phyloP scores from a whole-genome alignment of 64 coral and sea anemone genomes.

The Catalaphyllia jardinei region DNA sequence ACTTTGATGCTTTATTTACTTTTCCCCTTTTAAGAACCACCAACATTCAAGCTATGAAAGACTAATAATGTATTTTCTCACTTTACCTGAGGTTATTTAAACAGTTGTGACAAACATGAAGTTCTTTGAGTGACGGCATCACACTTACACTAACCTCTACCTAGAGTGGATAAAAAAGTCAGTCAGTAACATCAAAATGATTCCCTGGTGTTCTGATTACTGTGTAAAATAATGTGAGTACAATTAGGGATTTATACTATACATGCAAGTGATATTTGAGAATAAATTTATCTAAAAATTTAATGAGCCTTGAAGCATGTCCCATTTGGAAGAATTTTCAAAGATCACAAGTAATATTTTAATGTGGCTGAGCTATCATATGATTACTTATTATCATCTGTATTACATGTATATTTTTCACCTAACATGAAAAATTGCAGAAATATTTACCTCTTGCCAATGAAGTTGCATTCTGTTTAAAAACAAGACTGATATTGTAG shows the following conservation, averaged over 20 bases:
- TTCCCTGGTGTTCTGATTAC: background rate
- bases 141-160: constrained; percentile 65
- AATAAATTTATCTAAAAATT: too few relatives aligned
- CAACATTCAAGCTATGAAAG: background rate
- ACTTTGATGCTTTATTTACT: too few relatives aligned
- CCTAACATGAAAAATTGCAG: background rate
- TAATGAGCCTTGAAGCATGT: too few relatives aligned
- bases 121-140: constrained; percentile 75
- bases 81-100: constrained; percentile 66
- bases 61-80: background rate
- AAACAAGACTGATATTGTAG: constrained; percentile 63
- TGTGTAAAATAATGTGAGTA: background rate
- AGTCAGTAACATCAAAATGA: background rate
- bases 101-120: constrained; percentile 79
- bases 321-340: background rate
- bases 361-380: too few relatives aligned
- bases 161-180: constrained; percentile 17
- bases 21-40: too few relatives aligned
- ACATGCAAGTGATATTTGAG: too few relatives aligned
- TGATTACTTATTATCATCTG: background rate
- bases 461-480: constrained; percentile 74
- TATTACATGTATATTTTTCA: too few relatives aligned
- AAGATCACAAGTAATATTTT: background rate
- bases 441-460: constrained; percentile 63
- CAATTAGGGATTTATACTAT: too few relatives aligned